phyloP scores from a whole-genome alignment of 2,113 vertebrate genomes.

The Syrrhaptes paradoxus region DNA sequence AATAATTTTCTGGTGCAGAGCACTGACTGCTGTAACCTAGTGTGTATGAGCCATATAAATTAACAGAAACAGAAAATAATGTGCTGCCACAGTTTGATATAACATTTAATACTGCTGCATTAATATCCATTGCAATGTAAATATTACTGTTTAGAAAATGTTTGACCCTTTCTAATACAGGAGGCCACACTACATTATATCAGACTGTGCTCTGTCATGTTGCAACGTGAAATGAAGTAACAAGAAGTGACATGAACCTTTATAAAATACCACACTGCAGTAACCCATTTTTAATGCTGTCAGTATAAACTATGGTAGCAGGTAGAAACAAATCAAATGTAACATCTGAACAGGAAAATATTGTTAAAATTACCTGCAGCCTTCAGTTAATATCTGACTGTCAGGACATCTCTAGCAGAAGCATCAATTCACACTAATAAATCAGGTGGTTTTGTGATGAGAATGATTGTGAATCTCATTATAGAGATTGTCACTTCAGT shows the following conservation, averaged over 20 bases:
- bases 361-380: conserved; percentile 54
- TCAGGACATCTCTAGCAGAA: neutral
- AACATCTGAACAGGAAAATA: conserved; percentile 44
- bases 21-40: neutral
- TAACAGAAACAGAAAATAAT: neutral
- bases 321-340: conserved; percentile 57
- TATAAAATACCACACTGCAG: conserved; percentile 60
- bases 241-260: conserved; percentile 63
- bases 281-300: conserved; percentile 66
- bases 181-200: conserved; percentile 34
- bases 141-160: conserved; percentile 31
- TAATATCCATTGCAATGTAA: conserved; percentile 37
- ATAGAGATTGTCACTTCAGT: neutral
- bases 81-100: neutral
- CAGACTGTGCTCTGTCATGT: conserved; percentile 26
- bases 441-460: neutral
- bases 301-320: conserved; percentile 26
- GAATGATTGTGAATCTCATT: neutral
- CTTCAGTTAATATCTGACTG: conserved; percentile 18
- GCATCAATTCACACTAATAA: neutral
- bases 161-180: conserved; percentile 36
- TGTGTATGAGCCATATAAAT: neutral
- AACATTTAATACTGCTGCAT: neutral
- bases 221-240: conserved; percentile 30
- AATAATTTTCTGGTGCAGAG: neutral